Conservation (phyloP, 2,888 invertebrate species). For the Furcula furcula region DNA sequence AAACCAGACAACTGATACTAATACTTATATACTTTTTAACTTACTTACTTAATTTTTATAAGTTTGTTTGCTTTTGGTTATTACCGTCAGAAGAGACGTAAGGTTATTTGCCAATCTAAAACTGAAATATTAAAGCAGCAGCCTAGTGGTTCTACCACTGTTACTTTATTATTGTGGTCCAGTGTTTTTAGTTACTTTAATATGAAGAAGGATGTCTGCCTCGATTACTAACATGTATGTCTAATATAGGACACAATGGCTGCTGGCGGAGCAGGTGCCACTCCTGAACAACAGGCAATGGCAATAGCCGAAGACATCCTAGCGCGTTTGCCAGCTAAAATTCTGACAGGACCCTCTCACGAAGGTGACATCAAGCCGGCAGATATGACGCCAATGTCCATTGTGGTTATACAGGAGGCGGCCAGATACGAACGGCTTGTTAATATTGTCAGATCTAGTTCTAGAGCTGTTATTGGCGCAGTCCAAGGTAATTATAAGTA, state of each 20-base stretch:
- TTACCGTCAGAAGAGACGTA: too few species aligned
- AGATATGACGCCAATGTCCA: slow-evolving; percentile 95
- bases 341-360: slow-evolving; percentile 84
- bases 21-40: too few species aligned
- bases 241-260: slow-evolving; percentile 82
- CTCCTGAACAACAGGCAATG: slow-evolving; percentile 90
- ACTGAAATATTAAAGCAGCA: too few species aligned
- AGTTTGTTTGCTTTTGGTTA: too few species aligned
- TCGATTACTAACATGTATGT: too few species aligned
- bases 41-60: too few species aligned
- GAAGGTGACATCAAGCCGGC: slow-evolving; percentile 87
- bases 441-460: slow-evolving; percentile 86
- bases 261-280: slow-evolving; percentile 82
- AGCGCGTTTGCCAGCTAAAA: slow-evolving; percentile 86
- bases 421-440: slow-evolving; percentile 89
- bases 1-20: too few species aligned
- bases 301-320: slow-evolving; percentile 91
- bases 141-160: too few species aligned
- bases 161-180: too few species aligned
- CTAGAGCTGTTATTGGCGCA: slow-evolving; percentile 90
- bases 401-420: slow-evolving; percentile 94
- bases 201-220: too few species aligned
- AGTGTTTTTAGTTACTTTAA: too few species aligned
- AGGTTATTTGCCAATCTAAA: too few species aligned
- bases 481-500: slow-evolving; percentile 86